Base-by-base conservation (phyloP, 2,888 invertebrate genomes). In the Dynastes maya region DNA sequence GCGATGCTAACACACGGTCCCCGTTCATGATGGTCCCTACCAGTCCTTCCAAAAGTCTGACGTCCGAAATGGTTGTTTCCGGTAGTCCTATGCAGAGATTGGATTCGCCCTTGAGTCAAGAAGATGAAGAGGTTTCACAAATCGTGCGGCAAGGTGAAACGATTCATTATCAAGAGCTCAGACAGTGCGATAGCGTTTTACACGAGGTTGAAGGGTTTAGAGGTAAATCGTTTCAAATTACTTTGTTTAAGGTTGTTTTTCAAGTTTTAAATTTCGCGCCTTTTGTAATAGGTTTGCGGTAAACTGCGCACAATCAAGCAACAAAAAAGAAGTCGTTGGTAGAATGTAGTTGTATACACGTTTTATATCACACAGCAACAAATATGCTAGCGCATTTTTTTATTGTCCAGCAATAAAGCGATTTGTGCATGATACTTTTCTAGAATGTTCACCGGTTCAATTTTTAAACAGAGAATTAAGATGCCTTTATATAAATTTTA, bases 121-220 rank as follows among this genome's bases (percentile, higher is more conserved):
- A 91, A 82, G 90, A 90, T 83, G 90, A 90, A 83, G 91, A 91
- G 85, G 90, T 92, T 81, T 86, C 89, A 79, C 91, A 91, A 84
- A 90, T 92, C 84, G 91, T 91, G 77, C 84, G 86, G 74, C 87
- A 86, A 78, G 89, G 86, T 32, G 86, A 87, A 78, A 79, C 81
- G 22, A 76, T 79, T 16, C 83, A 83, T 32, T 84, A 83, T 51
- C 79, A 80, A 2, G 80, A 81, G n/a, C 76, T 84, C 4, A 85
- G 87, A 53, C 86, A 87, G 76, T 88, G 88, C 81, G 89, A 89
- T 82, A 89, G 89, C 82, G 88, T 89, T 4, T 82, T 89, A 55
- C 89, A 89, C 78, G 89, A 87, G 77, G 80, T 78, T 27, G 82
- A 81, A 78, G 82, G 81, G n/a, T 78, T 81, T 16, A 78, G 80